Conservation (phyloP, 1,140 invertebrate species). For the Drosophila mayri region DNA sequence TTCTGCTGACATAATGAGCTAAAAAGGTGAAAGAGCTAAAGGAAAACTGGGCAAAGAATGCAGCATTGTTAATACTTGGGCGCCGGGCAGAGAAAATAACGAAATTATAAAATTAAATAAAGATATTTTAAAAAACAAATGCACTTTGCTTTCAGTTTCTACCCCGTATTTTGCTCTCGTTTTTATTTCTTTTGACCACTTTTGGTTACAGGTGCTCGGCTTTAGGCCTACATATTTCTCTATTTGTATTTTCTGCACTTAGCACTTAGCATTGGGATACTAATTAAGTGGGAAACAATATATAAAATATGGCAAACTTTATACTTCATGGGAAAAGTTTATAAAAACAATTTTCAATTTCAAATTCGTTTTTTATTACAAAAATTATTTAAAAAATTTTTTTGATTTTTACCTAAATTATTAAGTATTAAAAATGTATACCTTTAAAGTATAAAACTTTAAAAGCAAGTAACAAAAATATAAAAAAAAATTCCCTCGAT, state of each 20-base stretch:
- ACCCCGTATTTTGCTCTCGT: constrained; percentile 42
- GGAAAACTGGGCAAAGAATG: constrained; percentile 2
- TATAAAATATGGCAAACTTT: constrained; percentile 4
- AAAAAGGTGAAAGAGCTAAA: constrained; percentile 11
- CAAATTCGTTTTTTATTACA: background rate
- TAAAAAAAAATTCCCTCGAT: background rate
- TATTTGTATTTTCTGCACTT: constrained; percentile 14
- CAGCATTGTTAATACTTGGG: background rate
- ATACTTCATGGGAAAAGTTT: background rate
- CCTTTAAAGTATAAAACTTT: no score
- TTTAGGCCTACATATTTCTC: constrained; percentile 27
- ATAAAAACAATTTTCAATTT: background rate
- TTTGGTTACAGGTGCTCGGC: constrained; percentile 13
- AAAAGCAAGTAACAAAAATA: no score
- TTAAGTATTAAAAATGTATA: no score
- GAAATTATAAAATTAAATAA: constrained; percentile 6
- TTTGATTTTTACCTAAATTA: no score
- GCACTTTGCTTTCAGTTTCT: constrained; percentile 35
- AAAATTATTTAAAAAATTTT: no score
- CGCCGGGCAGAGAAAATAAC: background rate
- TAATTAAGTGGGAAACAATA: constrained; percentile 38
- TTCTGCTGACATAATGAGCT: constrained; percentile 64
- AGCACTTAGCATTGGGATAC: constrained; percentile 34
- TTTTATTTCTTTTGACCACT: constrained; percentile 21
- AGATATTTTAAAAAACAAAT: constrained; percentile 23